Evolutionary conservation across 2,797 vertebrate genomes (phyloP), one percentile per base, ranked within the genome.

Genomic region (Sebastes kiyomatsui): DNA sequence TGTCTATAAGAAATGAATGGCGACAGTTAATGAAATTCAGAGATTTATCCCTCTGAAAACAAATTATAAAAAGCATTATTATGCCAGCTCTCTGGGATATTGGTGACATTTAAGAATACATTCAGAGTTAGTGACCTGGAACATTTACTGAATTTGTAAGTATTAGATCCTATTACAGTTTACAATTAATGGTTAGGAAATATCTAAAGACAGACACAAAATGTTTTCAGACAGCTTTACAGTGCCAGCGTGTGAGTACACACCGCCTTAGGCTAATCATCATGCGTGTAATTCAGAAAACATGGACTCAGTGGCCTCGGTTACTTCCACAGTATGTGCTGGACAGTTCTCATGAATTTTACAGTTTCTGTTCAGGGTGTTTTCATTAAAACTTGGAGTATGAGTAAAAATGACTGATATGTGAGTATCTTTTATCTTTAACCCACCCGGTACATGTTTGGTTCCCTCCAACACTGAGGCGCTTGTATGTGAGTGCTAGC

Each of bases 21-120:
- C 23, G n/a, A 12, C 61, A 74, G 73, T 82, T 79, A 87, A 86
- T 88, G 32, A 71, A 81, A 87, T 80, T 79, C 65, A 70, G 32
- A 80, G 62, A 82, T 87, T 78, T 72, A 84, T 79, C 69, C 38
- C 12, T 38, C 18, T 73, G 20, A 79, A 87, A 89, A 84, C 65
- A 83, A 85, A 87, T 84, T 77, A 76, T 78, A 28, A 80, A 77
- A 74, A 73, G 8, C 38, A 76, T 82, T 81, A 49, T 68, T 82
- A 49, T 68, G 7, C 22, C 75, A 80, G 20, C 77, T 90, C 56
- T 78, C 64, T 70, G 49, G 66, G 58, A 82, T 72, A 77, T 46
- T 73, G 52, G 79, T 93, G 85, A 84, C 84, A 87, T 92, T 92
- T 82, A 83, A 75, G 56, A 70, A 67, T 22, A 54, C 23, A 55